Conservation (phyloP, 2,113 vertebrate species). For the Trichomycterus rosablanca region DNA sequence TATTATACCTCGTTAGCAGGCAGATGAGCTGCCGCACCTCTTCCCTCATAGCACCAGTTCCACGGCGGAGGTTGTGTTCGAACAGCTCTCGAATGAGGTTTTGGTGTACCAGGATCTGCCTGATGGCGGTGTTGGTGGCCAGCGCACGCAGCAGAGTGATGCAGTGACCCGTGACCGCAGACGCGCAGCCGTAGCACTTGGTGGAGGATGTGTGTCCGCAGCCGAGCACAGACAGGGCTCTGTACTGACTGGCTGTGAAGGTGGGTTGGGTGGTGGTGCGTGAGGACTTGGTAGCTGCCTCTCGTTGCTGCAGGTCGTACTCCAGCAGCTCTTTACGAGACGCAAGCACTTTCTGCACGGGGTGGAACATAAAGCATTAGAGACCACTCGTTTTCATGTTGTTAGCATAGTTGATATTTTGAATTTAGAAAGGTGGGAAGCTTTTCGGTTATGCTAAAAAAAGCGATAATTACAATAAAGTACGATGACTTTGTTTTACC, state of each 20-base stretch:
- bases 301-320: constrained; percentile 93
- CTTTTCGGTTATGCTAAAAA: too few relatives aligned
- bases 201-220: constrained; percentile 95
- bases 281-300: constrained; percentile 90
- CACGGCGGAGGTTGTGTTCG: constrained; percentile 89
- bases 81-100: constrained; percentile 95
- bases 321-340: constrained; percentile 95
- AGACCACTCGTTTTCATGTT: background rate
- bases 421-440: too few relatives aligned
- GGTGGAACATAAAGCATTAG: background rate
- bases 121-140: constrained; percentile 89
- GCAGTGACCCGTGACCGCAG: constrained; percentile 93
- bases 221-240: constrained; percentile 87
- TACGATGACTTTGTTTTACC: constrained; percentile 71
- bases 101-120: constrained; percentile 94
- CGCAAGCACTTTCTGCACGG: constrained; percentile 92
- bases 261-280: constrained; percentile 84
- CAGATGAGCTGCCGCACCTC: constrained; percentile 96
- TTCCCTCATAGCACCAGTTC: constrained; percentile 86
- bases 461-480: too few relatives aligned
- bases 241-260: constrained; percentile 93
- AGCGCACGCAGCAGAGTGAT: constrained; percentile 91
- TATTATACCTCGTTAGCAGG: constrained; percentile 87
- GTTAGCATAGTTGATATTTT: too few relatives aligned
- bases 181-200: constrained; percentile 96